Evolutionary conservation across 2,113 vertebrate species (phyloP), one percentile per base, ranked within the genome.

Genomic region (Loxodonta africana): DNA sequence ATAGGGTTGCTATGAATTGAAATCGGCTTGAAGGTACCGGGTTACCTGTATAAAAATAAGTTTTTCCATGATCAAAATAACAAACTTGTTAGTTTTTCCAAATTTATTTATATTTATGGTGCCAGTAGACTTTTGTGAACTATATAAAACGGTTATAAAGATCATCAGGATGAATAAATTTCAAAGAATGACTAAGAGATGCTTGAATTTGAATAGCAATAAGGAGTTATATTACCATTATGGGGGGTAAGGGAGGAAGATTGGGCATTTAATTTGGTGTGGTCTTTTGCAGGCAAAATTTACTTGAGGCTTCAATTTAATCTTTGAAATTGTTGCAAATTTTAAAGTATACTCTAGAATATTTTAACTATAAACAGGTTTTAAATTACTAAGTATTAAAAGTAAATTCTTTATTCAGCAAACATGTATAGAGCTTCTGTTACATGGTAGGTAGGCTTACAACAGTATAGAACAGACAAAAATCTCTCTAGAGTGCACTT

Each of bases 131-230:
- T 67, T 67, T 30, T 74, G 33, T 71, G 73, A 74, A 60, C n/a
- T 65, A 76, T 28, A 82, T 63, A 92, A 95, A 85, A 81, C 80
- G 21, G 44, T 67, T 85, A n/a, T 86, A 33, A 81, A 80, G 76
- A 37, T 94, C 21, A 48, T 44, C 21, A 65, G 3, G 74, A 85
- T 74, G 80, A 95, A 57, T 77, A 88, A 37, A 82, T 53, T 89
- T 95, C 12, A 81, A 92, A 92, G 65, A 57, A 4, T 83, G 46
- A 83, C 14, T 37, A 37, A 37, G 37, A 48, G 57, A 80, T 92
- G 10, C 76, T 57, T 81, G 46, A 83, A 51, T 86, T 73, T 14
- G 6, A 51, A 26, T 85, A 96, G 73, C 44, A 83, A 25, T 83
- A 80, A 23, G 15, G 85, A 73, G 4, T 37, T 17, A 21, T 20